phyloP scores from a whole-genome alignment of 2,888 invertebrate genomes.

The Philereme transversata region DNA sequence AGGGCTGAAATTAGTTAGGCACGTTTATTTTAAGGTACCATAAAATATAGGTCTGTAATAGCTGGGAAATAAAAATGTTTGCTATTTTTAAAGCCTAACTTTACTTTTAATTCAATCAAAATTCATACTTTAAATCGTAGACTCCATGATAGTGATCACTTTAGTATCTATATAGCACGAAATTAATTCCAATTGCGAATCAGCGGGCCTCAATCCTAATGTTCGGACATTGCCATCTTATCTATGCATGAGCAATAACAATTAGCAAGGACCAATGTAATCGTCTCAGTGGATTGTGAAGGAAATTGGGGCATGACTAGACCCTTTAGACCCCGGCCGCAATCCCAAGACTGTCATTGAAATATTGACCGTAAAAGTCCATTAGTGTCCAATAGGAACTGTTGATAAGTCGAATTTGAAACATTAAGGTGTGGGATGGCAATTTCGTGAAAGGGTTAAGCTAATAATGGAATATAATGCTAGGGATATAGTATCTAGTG shows the following conservation, averaged over 20 bases:
- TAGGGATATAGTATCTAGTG: slow-evolving; percentile 26
- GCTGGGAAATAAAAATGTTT: too few relatives aligned
- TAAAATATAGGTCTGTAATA: too few relatives aligned
- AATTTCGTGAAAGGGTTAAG: slow-evolving; percentile 43
- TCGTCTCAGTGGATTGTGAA: slow-evolving; percentile 23
- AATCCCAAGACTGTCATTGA: slow-evolving; percentile 58
- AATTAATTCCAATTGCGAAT: slow-evolving; percentile 8
- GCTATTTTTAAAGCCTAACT: too few relatives aligned
- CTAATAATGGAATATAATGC: slow-evolving; percentile 33
- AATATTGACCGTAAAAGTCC: slow-evolving; percentile 75
- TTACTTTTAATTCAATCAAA: too few relatives aligned
- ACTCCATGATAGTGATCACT: too few relatives aligned
- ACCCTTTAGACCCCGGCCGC: slow-evolving; percentile 32
- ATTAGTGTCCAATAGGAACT: slow-evolving; percentile 69
- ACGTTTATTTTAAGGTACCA: too few relatives aligned
- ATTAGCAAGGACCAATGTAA: slow-evolving; percentile 33
- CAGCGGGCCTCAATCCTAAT: not conserved
- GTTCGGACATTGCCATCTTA: slow-evolving; percentile 13
- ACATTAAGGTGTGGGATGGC: slow-evolving; percentile 60
- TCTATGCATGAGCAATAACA: slow-evolving; percentile 30
- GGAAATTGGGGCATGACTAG: slow-evolving; percentile 26
- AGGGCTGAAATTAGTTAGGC: too few relatives aligned
- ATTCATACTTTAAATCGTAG: too few relatives aligned
- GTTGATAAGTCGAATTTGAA: slow-evolving; percentile 69
- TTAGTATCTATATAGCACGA: not conserved